phyloP scores from a whole-genome alignment of 2,797 vertebrate genomes.

The Hemibagrus guttatus region DNA sequence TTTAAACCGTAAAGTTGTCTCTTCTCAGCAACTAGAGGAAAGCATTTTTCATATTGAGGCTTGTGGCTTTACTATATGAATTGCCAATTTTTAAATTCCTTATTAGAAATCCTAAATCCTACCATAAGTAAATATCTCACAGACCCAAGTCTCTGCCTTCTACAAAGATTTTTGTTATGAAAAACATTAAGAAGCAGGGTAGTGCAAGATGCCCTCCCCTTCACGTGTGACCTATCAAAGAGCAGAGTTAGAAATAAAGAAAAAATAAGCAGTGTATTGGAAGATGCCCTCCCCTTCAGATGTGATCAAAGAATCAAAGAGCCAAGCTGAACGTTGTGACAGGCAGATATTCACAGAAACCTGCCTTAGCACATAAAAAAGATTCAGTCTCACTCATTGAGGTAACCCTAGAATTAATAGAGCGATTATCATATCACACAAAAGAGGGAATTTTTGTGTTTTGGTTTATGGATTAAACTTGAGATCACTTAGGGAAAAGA shows the following conservation, averaged over 20 bases:
- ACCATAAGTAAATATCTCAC: slow-evolving; percentile 34
- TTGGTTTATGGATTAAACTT: not conserved
- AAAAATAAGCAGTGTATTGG: not conserved
- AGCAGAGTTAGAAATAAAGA: slow-evolving; percentile 19
- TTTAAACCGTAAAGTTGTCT: not conserved
- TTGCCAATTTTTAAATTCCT: not conserved
- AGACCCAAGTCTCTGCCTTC: slow-evolving; percentile 19
- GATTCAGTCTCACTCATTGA: too few species aligned
- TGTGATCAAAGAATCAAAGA: slow-evolving; percentile 4
- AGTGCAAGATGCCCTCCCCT: slow-evolving; percentile 26
- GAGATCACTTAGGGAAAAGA: slow-evolving; percentile 2
- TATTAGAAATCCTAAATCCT: slow-evolving; percentile 20
- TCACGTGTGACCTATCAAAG: slow-evolving; percentile 42
- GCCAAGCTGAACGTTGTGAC: not conserved
- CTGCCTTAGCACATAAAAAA: not conserved
- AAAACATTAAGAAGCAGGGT: not conserved
- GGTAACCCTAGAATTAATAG: not conserved
- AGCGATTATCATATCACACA: too few species aligned
- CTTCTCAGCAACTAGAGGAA: not conserved
- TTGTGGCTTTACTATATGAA: slow-evolving; percentile 30
- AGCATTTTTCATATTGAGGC: not conserved
- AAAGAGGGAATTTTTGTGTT: not conserved
- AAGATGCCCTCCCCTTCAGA: not conserved
- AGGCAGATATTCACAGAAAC: slow-evolving; percentile 13
- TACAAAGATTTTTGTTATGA: slow-evolving; percentile 22